phyloP scores from a whole-genome alignment of 2,888 invertebrate genomes.

The Suillia variegata region DNA sequence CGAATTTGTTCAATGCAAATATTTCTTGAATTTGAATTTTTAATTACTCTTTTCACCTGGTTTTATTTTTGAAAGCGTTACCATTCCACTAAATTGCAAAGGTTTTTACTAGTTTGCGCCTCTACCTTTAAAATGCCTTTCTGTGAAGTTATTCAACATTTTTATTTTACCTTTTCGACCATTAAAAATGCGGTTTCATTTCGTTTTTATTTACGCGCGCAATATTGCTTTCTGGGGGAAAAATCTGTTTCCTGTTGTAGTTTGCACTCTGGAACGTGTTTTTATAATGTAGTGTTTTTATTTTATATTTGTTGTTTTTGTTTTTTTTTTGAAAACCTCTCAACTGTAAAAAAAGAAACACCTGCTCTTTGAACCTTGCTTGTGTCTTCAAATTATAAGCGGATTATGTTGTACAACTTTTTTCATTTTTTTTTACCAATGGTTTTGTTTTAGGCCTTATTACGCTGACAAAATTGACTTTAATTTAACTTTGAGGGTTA shows the following conservation, averaged over 20 bases:
- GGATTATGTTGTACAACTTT: background rate
- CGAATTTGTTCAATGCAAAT: too few relatives aligned
- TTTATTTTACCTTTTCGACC: too few relatives aligned
- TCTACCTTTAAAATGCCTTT: too few relatives aligned
- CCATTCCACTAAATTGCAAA: too few relatives aligned
- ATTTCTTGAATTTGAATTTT: too few relatives aligned
- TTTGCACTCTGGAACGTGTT: constrained; percentile 9
- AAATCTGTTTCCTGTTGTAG: constrained; percentile 15
- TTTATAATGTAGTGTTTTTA: background rate
- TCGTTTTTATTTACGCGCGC: constrained; percentile 10
- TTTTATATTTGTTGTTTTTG: background rate
- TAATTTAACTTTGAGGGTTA: constrained; percentile 9
- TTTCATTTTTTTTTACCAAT: background rate
- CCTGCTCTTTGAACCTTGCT: constrained; percentile 5
- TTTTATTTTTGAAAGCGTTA: too few relatives aligned
- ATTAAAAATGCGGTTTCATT: too few relatives aligned
- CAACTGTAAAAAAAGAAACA: constrained; percentile 14
- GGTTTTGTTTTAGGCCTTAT: constrained; percentile 6
- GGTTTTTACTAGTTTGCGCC: too few relatives aligned
- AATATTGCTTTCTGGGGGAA: too few relatives aligned
- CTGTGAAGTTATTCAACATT: too few relatives aligned
- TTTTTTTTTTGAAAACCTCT: constrained; percentile 6
- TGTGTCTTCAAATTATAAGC: too few relatives aligned
- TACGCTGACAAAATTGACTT: constrained; percentile 14
- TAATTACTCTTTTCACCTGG: too few relatives aligned